Conservation (phyloP, 2,797 vertebrate species). For the Sebastes nivosus region DNA sequence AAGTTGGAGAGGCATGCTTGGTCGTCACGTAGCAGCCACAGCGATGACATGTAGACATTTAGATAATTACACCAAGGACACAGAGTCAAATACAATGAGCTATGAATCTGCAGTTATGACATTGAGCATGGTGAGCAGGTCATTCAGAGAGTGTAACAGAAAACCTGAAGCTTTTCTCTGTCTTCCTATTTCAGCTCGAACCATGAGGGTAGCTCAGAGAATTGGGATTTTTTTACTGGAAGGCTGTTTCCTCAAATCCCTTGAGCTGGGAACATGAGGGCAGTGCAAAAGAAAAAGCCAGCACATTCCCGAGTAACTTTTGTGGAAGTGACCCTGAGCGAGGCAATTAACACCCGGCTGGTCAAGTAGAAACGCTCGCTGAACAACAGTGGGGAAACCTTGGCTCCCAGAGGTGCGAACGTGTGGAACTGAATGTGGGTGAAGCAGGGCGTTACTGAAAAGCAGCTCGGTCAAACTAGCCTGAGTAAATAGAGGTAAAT, state of each 20-base stretch:
- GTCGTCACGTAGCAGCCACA: constrained; percentile 51
- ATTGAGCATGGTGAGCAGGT: background rate
- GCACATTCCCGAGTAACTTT: constrained; percentile 60
- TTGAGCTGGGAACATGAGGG: constrained; percentile 26
- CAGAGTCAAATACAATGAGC: background rate
- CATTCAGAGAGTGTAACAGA: background rate
- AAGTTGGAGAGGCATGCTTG: constrained; percentile 19
- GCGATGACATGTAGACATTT: constrained; percentile 33
- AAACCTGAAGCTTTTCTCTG: constrained; percentile 11
- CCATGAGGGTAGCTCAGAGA: constrained; percentile 17
- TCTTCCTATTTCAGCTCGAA: background rate
- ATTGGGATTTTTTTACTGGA: constrained; percentile 33
- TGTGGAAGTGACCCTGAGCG: constrained; percentile 67
- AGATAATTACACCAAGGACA: constrained; percentile 30
- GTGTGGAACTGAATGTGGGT: constrained; percentile 46
- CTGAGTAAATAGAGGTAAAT: constrained; percentile 59
- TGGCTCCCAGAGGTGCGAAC: constrained; percentile 59
- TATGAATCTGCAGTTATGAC: background rate
- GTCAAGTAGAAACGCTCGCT: constrained; percentile 53
- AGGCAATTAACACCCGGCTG: constrained; percentile 74
- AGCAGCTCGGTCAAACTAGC: constrained; percentile 43
- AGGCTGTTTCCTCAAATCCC: constrained; percentile 41
- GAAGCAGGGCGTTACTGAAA: constrained; percentile 50
- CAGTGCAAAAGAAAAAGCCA: constrained; percentile 24
- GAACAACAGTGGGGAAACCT: constrained; percentile 46